Evolutionary conservation across 37 sponge, comb jelly and placozoan species (phyloP).

Genomic region (Ephydatia muelleri): DNA sequence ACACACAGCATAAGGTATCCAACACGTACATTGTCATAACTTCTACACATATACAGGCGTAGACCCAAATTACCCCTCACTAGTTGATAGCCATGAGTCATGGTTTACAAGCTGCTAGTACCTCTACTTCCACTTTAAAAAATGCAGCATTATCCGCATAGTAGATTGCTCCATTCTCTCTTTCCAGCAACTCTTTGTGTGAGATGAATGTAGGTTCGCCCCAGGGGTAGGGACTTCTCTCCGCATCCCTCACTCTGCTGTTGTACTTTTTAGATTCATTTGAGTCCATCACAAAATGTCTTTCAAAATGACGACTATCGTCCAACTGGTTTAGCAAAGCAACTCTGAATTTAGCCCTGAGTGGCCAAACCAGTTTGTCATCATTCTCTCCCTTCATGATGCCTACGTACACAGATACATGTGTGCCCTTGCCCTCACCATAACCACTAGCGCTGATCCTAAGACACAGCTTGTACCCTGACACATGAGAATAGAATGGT

Average conservation of each 20-base stretch:
- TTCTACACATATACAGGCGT: too few species aligned
- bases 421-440: slow-evolving; percentile 15
- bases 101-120: background rate
- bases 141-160: background rate
- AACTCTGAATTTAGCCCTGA: slow-evolving; percentile 1
- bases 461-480: slow-evolving; percentile 20
- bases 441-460: background rate
- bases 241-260: background rate
- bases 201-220: background rate
- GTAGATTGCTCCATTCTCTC: background rate
- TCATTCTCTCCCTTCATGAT: slow-evolving; percentile 12
- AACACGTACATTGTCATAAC: too few species aligned
- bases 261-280: background rate
- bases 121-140: background rate
- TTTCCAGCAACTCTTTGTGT: background rate
- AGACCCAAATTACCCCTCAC: background rate
- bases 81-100: background rate
- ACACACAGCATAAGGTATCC: too few species aligned
- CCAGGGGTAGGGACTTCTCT: background rate
- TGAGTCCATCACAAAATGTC: background rate
- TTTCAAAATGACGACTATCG: slow-evolving; percentile 9
- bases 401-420: slow-evolving; percentile 1
- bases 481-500: background rate
- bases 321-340: slow-evolving; percentile 14
- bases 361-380: slow-evolving; percentile 11